Base-by-base conservation (phyloP, 2,113 vertebrate species). In the Pedionomus torquatus region DNA sequence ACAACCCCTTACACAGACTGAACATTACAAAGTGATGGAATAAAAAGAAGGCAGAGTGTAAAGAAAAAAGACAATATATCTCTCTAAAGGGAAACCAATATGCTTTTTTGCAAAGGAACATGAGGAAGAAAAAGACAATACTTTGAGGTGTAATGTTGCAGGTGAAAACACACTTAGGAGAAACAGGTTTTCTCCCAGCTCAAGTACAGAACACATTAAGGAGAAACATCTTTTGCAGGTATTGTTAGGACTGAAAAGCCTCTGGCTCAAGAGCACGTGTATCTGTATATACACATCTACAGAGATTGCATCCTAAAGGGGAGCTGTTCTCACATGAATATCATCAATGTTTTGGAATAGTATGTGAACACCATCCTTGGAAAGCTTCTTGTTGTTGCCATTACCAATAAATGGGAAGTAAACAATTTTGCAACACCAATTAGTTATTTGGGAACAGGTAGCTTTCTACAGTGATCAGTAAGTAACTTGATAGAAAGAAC, bases 331-430 rank as follows among this genome's bases (percentile, higher is more conserved):
- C 7, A 0, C 14, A 8, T 7, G 24, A 87, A 13, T 55, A 48
- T 23, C 51, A 44, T 18, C 16, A 80, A 4, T 68, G 51, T 26
- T 87, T 84, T 93, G n/a, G 37, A 18, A 17, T 28, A 61, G 20
- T 48, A 3, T 1, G 31, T 49, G 41, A 48, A 37, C 0, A 2
- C 30, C 17, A 58, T 54, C 46, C 46, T 75, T 2, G 0, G 63
- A 72, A 39, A 60, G 11, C 23, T 90, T 11, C 37, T 64, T 60
- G 2, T 39, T 54, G 26, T 43, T 74, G 6, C 12, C 63, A 37
- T 74, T 75, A 23, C 19, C 19, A 64, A 2, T 84, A 65, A 70
- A 25, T 7, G 24, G 13, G 37, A 82, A 49, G 41, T 7, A 75
- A 58, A 10, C 13, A 11, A 63, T 41, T 66, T n/a, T 65, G 26